Conservation (phyloP, 2,113 vertebrate genomes). For the Pterocles burchelli region DNA sequence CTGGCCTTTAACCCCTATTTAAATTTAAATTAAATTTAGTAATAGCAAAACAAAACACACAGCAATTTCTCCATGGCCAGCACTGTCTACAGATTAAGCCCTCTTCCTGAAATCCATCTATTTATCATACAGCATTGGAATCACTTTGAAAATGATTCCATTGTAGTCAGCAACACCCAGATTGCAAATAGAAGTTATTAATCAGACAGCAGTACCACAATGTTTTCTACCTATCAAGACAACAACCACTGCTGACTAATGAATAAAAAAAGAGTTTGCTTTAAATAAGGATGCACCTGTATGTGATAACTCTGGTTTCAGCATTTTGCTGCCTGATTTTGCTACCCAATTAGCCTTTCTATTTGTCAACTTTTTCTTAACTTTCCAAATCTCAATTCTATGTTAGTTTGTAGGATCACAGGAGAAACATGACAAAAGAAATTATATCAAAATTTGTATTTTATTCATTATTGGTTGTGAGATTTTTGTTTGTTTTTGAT, state of each 20-base stretch:
- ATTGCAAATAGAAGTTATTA: constrained; percentile 29
- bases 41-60: neutral
- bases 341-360: neutral
- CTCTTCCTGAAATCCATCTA: neutral
- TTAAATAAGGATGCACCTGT: constrained; percentile 54
- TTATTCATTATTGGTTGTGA: neutral
- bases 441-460: fast-evolving
- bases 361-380: neutral
- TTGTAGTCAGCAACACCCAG: constrained; percentile 34
- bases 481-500: neutral
- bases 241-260: constrained; percentile 30
- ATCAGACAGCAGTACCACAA: constrained; percentile 29
- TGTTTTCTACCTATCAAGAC: constrained; percentile 13
- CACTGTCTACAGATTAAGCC: neutral
- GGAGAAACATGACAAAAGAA: neutral
- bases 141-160: constrained; percentile 42
- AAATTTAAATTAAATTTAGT: neutral
- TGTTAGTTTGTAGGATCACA: neutral
- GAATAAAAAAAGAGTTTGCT: constrained; percentile 4
- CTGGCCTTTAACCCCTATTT: neutral
- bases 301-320: constrained; percentile 21
- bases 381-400: neutral
- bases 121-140: constrained; percentile 16
- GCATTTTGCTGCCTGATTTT: constrained; percentile 4
- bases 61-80: neutral